phyloP scores from a whole-genome alignment of 2,113 vertebrate species.

The Typhlomys cinereus region DNA sequence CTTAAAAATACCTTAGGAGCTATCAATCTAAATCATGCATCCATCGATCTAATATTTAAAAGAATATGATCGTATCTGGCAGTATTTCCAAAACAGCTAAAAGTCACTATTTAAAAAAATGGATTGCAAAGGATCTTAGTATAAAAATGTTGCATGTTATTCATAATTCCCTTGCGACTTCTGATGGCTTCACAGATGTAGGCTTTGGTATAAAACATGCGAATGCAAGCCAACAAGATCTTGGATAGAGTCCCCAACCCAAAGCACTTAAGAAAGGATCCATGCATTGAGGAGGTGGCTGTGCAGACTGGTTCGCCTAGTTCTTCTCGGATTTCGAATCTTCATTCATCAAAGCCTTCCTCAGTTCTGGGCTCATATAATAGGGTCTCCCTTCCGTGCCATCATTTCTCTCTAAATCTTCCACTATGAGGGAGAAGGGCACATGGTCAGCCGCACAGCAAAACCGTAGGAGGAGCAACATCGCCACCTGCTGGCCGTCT shows the following conservation, averaged over 20 bases:
- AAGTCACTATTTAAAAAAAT: constrained; percentile 61
- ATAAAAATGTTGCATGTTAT: constrained; percentile 76
- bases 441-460: constrained; percentile 67
- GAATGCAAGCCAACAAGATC: constrained; percentile 76
- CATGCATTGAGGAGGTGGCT: not conserved
- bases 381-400: constrained; percentile 83
- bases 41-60: constrained; percentile 62
- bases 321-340: constrained; percentile 58
- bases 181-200: constrained; percentile 81
- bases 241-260: not conserved
- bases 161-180: constrained; percentile 71
- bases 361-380: constrained; percentile 78
- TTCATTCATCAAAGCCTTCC: constrained; percentile 80
- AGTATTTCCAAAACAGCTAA: constrained; percentile 58
- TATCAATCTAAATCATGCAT: constrained; percentile 43
- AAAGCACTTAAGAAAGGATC: not conserved
- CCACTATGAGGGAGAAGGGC: constrained; percentile 86
- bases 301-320: constrained; percentile 43
- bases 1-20: constrained; percentile 70
- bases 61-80: constrained; percentile 57
- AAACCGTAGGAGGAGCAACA: constrained; percentile 66
- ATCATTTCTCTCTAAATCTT: constrained; percentile 86
- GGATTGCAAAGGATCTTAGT: constrained; percentile 64
- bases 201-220: constrained; percentile 86
- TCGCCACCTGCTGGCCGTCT: constrained; percentile 51